Evolutionary conservation across 1,140 invertebrate species (phyloP), one percentile per base, ranked within the genome.

Genomic region (Macrobrachium nipponense): DNA sequence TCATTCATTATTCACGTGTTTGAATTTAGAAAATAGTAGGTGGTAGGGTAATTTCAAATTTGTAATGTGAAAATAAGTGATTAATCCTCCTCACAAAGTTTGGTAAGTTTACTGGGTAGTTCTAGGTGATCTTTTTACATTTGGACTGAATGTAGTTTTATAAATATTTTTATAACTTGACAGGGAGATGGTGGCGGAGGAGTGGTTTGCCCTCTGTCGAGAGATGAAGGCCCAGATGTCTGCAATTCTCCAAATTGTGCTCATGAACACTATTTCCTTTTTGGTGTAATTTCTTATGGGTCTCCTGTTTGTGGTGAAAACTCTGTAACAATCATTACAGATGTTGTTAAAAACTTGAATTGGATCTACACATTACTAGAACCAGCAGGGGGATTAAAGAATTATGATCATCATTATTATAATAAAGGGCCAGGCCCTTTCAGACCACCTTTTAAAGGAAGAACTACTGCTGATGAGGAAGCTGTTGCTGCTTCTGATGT

Each of bases 181-280:
- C 70, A 87, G 86, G 86, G 86, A 5, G 86, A 87, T 59, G 81
- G 86, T 23, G 86, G 86, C 1, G 86, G 86, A 60, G 81, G 75
- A 15, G 86, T 87, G 51, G 81, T 87, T 10, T 87, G 86, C 58
- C 86, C 86, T 11, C 58, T 87, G 60, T 44, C 68, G 12, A 83
- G 82, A 44, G 59, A 70, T 18, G 86, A 79, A 44, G 80, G 36
- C 5, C 80, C 75, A 2, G 61, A 75, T 14, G 64, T 75, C 0
- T 82, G 77, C n/a, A 18, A 73, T 59, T 59, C 72, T 5, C 61
- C 61, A 14, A 72, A 73, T 59, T 87, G 86, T 66, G 76, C 51
- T 2, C 44, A 82, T 7, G 77, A 79, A 72, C 86, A 87, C 23
- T 87, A 87, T 60, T 87, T 87, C 43, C 44, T 87, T 1, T 75